Conservation (phyloP, 2,113 vertebrate genomes). For the Deroptyus accipitrinus region DNA sequence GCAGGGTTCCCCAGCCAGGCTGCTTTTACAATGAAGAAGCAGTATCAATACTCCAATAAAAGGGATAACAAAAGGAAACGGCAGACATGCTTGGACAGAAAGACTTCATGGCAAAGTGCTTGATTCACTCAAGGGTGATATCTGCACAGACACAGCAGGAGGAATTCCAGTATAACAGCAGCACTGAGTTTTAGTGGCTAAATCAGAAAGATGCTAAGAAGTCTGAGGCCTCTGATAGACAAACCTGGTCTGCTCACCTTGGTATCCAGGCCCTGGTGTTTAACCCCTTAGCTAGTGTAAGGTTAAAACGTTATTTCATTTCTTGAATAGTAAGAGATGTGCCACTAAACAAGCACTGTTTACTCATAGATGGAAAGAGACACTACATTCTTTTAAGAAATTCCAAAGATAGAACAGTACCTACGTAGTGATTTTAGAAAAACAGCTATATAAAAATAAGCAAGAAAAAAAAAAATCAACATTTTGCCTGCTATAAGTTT, state of each 20-base stretch:
- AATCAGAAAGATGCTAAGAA: neutral
- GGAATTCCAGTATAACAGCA: neutral
- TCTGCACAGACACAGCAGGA: neutral
- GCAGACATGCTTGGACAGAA: neutral
- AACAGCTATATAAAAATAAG: neutral
- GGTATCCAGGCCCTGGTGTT: neutral
- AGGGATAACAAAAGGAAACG: neutral
- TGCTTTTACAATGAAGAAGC: neutral
- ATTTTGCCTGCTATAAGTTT: neutral
- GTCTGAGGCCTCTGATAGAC: neutral
- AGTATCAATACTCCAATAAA: neutral
- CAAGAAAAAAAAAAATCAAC: neutral
- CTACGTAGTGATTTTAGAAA: neutral
- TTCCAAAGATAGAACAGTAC: neutral
- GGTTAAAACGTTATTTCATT: neutral
- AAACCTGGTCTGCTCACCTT: neutral
- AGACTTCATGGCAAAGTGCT: neutral
- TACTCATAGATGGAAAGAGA: neutral
- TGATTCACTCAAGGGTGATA: neutral
- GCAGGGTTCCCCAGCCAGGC: neutral
- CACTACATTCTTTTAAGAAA: neutral
- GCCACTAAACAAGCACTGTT: neutral
- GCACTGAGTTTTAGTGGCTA: neutral
- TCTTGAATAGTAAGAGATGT: neutral
- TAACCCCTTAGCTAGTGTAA: neutral